Conservation (phyloP, 1,140 invertebrate genomes). For the Drosophila pandora region DNA sequence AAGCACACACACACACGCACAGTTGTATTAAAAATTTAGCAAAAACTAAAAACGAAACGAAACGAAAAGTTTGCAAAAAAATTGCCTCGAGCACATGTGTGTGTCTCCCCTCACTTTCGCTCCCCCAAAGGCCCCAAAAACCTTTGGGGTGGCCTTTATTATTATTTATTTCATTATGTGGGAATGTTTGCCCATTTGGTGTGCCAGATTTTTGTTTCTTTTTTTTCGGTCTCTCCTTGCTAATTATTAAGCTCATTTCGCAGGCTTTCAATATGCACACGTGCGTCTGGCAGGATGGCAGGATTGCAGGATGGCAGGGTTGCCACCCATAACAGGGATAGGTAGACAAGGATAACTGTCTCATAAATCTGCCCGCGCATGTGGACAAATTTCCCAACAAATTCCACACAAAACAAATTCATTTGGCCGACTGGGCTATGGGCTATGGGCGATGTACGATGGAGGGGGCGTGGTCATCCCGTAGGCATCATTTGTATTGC, state of each 20-base stretch:
- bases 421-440: not conserved
- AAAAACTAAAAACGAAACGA: slow-evolving; percentile 34
- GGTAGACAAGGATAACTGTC: slow-evolving; percentile 6
- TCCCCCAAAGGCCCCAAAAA: not conserved
- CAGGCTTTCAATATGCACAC: slow-evolving; percentile 53
- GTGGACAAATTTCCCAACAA: slow-evolving; percentile 28
- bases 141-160: slow-evolving; percentile 23
- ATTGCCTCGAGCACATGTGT: slow-evolving; percentile 25
- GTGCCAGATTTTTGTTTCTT: slow-evolving; percentile 22
- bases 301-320: no score
- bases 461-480: slow-evolving; percentile 30
- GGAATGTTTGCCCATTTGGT: slow-evolving; percentile 41
- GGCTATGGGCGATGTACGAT: no score
- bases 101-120: not conserved
- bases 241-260: slow-evolving; percentile 71
- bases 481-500: slow-evolving; percentile 38
- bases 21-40: slow-evolving; percentile 60
- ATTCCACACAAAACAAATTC: slow-evolving; percentile 11
- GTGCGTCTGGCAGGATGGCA: not conserved
- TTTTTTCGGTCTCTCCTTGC: slow-evolving; percentile 15
- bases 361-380: slow-evolving; percentile 50
- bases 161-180: slow-evolving; percentile 56
- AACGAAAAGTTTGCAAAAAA: slow-evolving; percentile 48
- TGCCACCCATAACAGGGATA: no score
- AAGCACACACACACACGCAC: slow-evolving; percentile 18